phyloP scores from a whole-genome alignment of 2,113 vertebrate species.

The Lophochroa leadbeateri region DNA sequence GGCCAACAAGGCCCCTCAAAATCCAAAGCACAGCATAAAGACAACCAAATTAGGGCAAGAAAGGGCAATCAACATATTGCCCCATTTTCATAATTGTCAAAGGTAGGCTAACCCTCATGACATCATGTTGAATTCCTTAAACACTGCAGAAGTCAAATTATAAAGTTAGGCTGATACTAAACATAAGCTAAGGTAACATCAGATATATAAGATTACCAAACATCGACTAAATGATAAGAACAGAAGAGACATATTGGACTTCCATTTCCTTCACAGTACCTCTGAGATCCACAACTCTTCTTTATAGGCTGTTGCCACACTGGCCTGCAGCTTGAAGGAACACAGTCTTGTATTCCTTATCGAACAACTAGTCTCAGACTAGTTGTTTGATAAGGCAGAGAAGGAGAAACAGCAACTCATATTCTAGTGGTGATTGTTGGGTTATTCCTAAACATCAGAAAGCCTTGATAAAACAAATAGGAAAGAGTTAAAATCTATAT shows the following conservation, averaged over 20 bases:
- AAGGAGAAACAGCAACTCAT: not conserved
- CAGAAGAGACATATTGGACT: not conserved
- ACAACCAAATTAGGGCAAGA: not conserved
- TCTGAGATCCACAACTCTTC: not conserved
- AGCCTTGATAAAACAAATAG: not conserved
- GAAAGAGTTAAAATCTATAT: not conserved
- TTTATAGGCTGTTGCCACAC: not conserved
- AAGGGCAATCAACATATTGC: not conserved
- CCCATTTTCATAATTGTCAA: not conserved
- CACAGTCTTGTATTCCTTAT: not conserved
- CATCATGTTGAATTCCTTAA: not conserved
- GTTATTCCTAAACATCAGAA: not conserved
- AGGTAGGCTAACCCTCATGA: not conserved
- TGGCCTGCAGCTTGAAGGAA: not conserved
- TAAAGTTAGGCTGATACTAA: not conserved
- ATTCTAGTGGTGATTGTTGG: not conserved
- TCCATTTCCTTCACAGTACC: not conserved
- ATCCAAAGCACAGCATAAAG: not conserved
- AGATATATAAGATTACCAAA: not conserved
- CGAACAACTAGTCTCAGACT: not conserved
- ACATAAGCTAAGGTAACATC: not conserved
- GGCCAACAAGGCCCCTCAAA: not conserved
- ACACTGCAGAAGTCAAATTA: not conserved
- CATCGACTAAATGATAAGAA: not conserved
- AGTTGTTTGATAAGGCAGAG: not conserved